Conservation (phyloP, 2,797 vertebrate genomes). For the Garrulus glandarius region DNA sequence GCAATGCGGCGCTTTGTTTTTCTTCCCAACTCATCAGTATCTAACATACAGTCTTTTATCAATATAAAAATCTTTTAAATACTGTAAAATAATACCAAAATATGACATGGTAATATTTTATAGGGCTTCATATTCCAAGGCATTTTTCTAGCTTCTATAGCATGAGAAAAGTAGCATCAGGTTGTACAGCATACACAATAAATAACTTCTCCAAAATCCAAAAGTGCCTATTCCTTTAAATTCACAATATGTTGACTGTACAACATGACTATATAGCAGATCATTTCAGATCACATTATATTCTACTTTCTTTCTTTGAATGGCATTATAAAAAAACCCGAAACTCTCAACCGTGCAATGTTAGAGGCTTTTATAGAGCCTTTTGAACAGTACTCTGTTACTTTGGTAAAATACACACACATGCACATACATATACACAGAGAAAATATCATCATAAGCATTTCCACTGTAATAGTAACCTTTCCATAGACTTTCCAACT, state of each 20-base stretch:
- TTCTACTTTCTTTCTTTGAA: neutral
- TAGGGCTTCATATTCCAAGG: neutral
- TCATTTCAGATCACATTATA: neutral
- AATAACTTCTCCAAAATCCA: neutral
- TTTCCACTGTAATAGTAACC: slow-evolving; percentile 64
- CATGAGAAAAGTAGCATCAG: neutral
- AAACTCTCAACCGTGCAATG: neutral
- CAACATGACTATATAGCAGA: neutral
- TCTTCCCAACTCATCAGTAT: neutral
- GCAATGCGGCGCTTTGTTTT: neutral
- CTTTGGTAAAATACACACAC: slow-evolving; percentile 40
- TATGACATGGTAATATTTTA: neutral
- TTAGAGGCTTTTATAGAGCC: slow-evolving; percentile 7
- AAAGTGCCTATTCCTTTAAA: neutral
- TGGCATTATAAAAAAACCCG: neutral
- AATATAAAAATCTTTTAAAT: neutral
- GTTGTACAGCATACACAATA: neutral
- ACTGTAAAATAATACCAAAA: neutral
- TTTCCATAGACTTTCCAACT: slow-evolving; percentile 77
- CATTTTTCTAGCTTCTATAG: neutral
- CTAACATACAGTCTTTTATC: neutral
- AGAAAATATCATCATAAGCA: slow-evolving; percentile 48
- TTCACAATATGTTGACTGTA: neutral
- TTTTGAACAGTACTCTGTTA: slow-evolving; percentile 51
- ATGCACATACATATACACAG: neutral